Base-by-base conservation (phyloP, 2,888 invertebrate genomes). In the Plebejus anna region DNA sequence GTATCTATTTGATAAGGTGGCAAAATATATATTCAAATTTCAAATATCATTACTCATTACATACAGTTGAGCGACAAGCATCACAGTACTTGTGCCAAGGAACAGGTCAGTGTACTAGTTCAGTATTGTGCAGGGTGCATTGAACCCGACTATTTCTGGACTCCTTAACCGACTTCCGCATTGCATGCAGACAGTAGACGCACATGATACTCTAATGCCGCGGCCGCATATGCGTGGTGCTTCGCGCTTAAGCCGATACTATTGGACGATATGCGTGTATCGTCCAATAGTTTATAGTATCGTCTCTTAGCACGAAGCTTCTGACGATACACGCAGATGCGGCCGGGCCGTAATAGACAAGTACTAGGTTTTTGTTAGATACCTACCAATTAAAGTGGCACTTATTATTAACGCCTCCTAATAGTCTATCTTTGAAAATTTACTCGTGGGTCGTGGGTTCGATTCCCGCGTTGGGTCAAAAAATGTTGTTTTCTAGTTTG, bases 81-180 rank as follows among this genome's bases (percentile, higher is more conserved):
- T 91, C 90, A 85, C 90, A 87, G 79, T 80, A 78, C 79, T 77
- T 84, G 83, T 90, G 92, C 92, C 92, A 93, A 90, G 81, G 82
- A 81, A 82, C 91, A 92, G 90, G 92, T 92, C 90, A 91, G 87
- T 90, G 92, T 86, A 91, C 92, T 87, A 79, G 77, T 77, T 77
- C 72, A 36, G 55, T 72, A 77, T 76, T 80, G 78, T 81, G 80
- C 82, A 79, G 78, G 82, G 90, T 82, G 81, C 92, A 83, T 88
- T 90, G 88, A 92, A 86, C 92, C 84, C 83, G 77, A 81, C 88
- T 92, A 92, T 91, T 91, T 88, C 87, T 86, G 88, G 86, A 85
- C 79, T 80, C 77, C 82, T 82, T 85, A 84, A 87, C 83, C 47
- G 47, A 85, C 87, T 90, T 90, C 79, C 80, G 78, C 78, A 78